Evolutionary conservation across 2,113 vertebrate genomes (phyloP).

Genomic region (Quiscalus mexicanus): DNA sequence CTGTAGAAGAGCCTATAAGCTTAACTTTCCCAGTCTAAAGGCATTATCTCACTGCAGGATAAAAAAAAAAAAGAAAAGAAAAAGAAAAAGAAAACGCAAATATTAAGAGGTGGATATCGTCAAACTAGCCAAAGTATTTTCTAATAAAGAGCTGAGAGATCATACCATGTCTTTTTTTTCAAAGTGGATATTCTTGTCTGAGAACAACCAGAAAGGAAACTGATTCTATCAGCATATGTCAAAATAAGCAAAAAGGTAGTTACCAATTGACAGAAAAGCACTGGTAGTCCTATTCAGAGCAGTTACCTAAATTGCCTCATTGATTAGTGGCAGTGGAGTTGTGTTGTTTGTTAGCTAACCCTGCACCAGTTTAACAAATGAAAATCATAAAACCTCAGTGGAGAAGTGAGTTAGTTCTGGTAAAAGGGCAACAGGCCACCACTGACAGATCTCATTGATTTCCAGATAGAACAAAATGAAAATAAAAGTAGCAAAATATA

Average conservation of each 20-base stretch:
- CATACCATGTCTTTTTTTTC: background rate
- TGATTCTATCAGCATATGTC: background rate
- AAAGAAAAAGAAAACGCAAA: rapidly evolving
- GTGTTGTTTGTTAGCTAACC: background rate
- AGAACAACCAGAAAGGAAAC: background rate
- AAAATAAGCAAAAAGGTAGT: background rate
- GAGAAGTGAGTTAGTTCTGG: background rate
- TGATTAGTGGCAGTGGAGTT: background rate
- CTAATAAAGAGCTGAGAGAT: background rate
- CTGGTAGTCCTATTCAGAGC: background rate
- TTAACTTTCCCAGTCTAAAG: background rate
- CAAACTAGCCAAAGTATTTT: background rate
- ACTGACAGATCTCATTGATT: background rate
- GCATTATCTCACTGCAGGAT: background rate
- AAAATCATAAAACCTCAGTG: background rate
- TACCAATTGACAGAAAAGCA: background rate
- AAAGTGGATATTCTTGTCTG: background rate
- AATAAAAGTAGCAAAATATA: background rate
- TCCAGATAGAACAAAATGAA: background rate
- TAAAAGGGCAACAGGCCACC: background rate
- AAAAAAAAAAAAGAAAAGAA: too few relatives aligned
- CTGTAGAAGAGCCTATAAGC: background rate
- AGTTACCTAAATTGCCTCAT: background rate
- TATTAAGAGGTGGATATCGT: background rate
- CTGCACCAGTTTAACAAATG: background rate